Evolutionary conservation across 2,113 vertebrate species (phyloP).

Genomic region (Lutjanus erythropterus): DNA sequence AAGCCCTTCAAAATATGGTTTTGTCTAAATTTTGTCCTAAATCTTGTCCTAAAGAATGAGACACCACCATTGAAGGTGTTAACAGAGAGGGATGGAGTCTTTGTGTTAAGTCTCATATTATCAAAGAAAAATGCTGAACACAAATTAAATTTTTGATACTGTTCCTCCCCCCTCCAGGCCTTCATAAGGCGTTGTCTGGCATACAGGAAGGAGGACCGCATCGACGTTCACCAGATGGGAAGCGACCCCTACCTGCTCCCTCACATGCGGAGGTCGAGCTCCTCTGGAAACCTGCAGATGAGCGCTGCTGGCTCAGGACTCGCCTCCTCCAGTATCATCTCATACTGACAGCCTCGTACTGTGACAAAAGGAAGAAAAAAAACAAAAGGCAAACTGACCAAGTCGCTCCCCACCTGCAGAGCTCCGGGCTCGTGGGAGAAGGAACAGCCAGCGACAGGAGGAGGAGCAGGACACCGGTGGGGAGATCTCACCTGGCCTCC

Average conservation of each 20-base stretch:
- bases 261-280: slow-evolving; percentile 98
- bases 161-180: slow-evolving; percentile 81
- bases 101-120: neutral
- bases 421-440: slow-evolving; percentile 69
- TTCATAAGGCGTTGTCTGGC: slow-evolving; percentile 98
- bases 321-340: slow-evolving; percentile 93
- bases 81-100: too few species aligned
- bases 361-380: slow-evolving; percentile 21
- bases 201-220: slow-evolving; percentile 97
- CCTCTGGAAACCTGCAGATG: slow-evolving; percentile 97
- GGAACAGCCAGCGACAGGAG: slow-evolving; percentile 45
- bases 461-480: slow-evolving; percentile 44
- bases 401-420: slow-evolving; percentile 70
- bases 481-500: slow-evolving; percentile 43
- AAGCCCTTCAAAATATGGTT: too few species aligned
- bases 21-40: too few species aligned
- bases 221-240: slow-evolving; percentile 96
- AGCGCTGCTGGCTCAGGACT: slow-evolving; percentile 89
- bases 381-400: slow-evolving; percentile 65
- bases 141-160: neutral
- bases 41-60: too few species aligned
- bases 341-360: slow-evolving; percentile 89
- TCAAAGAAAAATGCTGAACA: neutral
- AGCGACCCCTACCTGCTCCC: slow-evolving; percentile 97
- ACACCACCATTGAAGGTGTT: too few species aligned